These are phyloP conservation scores for Oscheius sp. DNA, from an alignment of 1,140 invertebrate genomes.

Conservation along the genomic window DNA sequence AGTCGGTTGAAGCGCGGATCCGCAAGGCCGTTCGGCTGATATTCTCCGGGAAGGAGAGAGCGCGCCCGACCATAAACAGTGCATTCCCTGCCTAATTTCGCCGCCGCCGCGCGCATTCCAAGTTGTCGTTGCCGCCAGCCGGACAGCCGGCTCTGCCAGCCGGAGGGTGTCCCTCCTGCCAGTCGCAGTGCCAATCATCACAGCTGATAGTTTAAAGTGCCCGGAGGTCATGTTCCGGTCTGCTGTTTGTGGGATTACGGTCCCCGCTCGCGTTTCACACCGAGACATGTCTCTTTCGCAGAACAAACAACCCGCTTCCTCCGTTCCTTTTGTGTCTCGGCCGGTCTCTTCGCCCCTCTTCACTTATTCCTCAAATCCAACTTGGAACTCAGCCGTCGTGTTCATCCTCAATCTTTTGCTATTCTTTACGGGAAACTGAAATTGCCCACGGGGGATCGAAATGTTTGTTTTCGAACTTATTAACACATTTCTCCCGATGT, in stretches of 20 bases:
- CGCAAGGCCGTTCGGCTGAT: not conserved
- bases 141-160: not conserved
- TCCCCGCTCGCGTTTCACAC: not conserved
- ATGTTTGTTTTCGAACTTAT: no score
- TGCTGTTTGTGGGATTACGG: not conserved
- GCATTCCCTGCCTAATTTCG: constrained; percentile 8
- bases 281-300: not conserved
- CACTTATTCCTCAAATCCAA: no score
- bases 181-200: not conserved
- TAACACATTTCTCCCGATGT: no score
- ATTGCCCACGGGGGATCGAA: no score
- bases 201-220: no score
- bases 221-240: no score
- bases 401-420: no score
- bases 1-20: not conserved
- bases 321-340: not conserved
- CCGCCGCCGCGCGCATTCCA: not conserved
- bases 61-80: not conserved
- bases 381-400: no score
- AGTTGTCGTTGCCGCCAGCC: not conserved
- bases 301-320: not conserved
- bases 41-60: not conserved
- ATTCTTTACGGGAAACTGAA: no score
- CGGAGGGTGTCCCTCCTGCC: not conserved
- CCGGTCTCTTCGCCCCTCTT: not conserved